These are phyloP conservation scores for Mungos mungo DNA, from an alignment of 2,113 vertebrate species.

Conservation along the genomic window DNA sequence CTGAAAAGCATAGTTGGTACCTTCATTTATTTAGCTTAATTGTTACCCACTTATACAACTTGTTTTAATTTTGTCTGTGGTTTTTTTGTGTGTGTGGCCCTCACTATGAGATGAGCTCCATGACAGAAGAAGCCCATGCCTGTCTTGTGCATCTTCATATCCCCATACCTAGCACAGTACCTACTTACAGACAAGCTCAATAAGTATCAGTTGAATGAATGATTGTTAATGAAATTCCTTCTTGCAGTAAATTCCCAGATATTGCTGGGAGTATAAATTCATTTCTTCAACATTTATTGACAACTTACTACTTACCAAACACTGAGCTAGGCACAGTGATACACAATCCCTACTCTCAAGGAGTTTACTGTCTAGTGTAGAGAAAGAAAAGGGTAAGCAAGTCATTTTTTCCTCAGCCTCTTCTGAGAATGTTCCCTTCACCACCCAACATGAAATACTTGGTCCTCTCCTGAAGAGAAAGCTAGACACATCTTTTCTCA, in stretches of 20 bases:
- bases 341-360: background rate
- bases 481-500: background rate
- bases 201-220: background rate
- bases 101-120: background rate
- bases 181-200: background rate
- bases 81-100: background rate
- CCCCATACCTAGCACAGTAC: background rate
- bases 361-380: background rate
- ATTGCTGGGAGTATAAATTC: background rate
- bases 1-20: background rate
- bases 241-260: background rate
- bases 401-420: background rate
- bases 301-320: background rate
- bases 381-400: background rate
- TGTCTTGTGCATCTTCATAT: background rate
- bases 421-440: background rate
- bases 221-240: background rate
- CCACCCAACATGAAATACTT: background rate
- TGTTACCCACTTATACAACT: background rate
- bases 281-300: background rate
- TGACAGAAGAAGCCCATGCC: background rate
- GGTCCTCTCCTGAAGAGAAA: background rate
- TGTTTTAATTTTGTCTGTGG: background rate
- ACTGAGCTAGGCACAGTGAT: background rate
- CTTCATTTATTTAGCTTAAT: constrained; percentile 25